Percentiles rank a stretch among this genome's conserved stretches.
These are phyloP conservation scores for Solenodon paradoxus DNA, from an alignment of 2,113 vertebrate species.

Conservation along the genomic window DNA sequence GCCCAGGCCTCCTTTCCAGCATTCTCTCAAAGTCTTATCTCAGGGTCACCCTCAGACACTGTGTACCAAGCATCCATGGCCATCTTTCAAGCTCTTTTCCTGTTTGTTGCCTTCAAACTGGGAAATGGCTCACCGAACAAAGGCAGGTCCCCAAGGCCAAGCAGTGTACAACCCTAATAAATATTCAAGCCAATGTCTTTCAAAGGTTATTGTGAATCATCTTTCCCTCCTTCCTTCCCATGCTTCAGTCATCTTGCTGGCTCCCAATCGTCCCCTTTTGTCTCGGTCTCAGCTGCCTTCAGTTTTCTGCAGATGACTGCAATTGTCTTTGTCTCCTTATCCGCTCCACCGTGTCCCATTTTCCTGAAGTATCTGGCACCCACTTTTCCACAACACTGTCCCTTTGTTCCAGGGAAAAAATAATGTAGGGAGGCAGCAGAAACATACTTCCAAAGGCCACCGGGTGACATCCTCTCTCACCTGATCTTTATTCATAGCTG, in stretches of 20 bases:
- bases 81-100: conserved; percentile 69
- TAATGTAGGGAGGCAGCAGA: conserved; percentile 84
- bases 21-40: conserved; percentile 40
- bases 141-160: conserved; percentile 79
- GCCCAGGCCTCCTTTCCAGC: neutral
- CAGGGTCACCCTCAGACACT: neutral
- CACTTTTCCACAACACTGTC: conserved; percentile 84
- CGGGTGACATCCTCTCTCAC: conserved; percentile 86
- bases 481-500: conserved; percentile 85
- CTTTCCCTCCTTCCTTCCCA: conserved; percentile 87
- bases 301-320: conserved; percentile 79
- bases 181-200: conserved; percentile 84
- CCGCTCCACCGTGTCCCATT: conserved; percentile 83
- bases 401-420: conserved; percentile 86
- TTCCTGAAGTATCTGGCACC: conserved; percentile 87
- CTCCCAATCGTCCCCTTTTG: conserved; percentile 81
- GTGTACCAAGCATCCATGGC: neutral
- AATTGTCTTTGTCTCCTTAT: conserved; percentile 85
- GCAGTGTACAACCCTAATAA: conserved; percentile 77
- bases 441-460: conserved; percentile 83
- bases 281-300: conserved; percentile 83
- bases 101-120: conserved; percentile 81
- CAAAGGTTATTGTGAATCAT: conserved; percentile 85
- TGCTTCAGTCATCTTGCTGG: conserved; percentile 86
- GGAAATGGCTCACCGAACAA: conserved; percentile 74